Conservation (phyloP, 2,797 vertebrate genomes). For the Lutjanus campechanus region DNA sequence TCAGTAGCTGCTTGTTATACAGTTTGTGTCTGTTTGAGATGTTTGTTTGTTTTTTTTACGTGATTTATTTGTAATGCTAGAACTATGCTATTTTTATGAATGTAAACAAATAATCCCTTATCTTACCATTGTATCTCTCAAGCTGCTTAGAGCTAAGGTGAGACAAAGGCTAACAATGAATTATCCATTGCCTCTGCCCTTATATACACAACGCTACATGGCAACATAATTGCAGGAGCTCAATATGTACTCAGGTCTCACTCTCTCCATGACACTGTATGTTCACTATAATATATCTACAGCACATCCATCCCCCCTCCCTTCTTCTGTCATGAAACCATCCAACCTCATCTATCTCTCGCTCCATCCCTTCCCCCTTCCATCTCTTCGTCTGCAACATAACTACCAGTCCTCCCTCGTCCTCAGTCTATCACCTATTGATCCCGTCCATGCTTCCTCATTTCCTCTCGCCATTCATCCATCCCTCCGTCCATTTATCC, state of each 20-base stretch:
- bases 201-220: background rate
- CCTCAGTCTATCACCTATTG: constrained; percentile 56
- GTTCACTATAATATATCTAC: constrained; percentile 36
- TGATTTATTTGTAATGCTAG: background rate
- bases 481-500: constrained; percentile 31
- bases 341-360: constrained; percentile 32
- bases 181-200: background rate
- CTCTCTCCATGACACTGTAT: constrained; percentile 15
- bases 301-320: constrained; percentile 3
- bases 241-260: constrained; percentile 2
- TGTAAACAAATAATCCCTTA: background rate
- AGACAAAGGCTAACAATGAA: background rate
- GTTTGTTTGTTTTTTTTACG: background rate
- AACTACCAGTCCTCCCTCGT: constrained; percentile 31
- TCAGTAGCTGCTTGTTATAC: background rate
- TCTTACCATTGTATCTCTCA: background rate
- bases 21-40: background rate
- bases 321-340: constrained; percentile 25
- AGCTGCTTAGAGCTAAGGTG: background rate
- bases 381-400: constrained; percentile 23
- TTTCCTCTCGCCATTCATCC: constrained; percentile 56
- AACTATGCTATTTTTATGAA: background rate
- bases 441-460: constrained; percentile 48
- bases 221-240: background rate
- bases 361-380: constrained; percentile 13